Evolutionary conservation across 2,888 invertebrate genomes (phyloP), one percentile per base, ranked within the genome.

Genomic region (Erpobdella octoculata): DNA sequence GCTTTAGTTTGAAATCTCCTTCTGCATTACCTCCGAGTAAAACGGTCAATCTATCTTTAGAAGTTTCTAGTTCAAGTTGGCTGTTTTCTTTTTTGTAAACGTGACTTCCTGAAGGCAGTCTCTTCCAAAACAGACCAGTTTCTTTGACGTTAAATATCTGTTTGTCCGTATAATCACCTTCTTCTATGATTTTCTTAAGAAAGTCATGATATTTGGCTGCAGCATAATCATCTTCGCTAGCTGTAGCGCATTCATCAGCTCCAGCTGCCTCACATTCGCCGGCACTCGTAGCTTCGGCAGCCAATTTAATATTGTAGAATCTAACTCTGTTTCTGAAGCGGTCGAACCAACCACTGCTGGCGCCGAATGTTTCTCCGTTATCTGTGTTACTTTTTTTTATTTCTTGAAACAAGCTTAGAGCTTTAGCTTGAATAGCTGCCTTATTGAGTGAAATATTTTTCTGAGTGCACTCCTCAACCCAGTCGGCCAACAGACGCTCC

Each of bases 121-220:
- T 65, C 31, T 65, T 65, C 65, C 65, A 65, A 37, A 37, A 65
- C 4, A 65, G 38, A 18, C 36, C 36, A 8, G 65, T 65, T 65
- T 65, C 38, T 18, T 65, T 38, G 4, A 65, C 37, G 25, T 65
- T 65, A 38, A 65, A 65, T 5, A 65, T 25, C 21, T 65, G 65
- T 31, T 37, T 65, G 4, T 6, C 12, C 25, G 37, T 33, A 36
- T 65, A 65, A 21, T 38, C n/a, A 37, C 65, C 65, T 6, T 35
- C 65, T 9, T 35, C 8, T 25, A 65, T 65, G 9, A 36, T 37
- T 65, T 31, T 65, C 18, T 37, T 33, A 4, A 65, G 38, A 4
- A 37, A 5, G 4, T 9, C n/a, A 4, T 36, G 37, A 36, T 33
- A 65, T 4, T 65, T 18, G 25, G n/a, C 9, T 6, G 38, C 36